Base-by-base conservation (phyloP, 2,888 invertebrate species). In the Tenthredo notha region DNA sequence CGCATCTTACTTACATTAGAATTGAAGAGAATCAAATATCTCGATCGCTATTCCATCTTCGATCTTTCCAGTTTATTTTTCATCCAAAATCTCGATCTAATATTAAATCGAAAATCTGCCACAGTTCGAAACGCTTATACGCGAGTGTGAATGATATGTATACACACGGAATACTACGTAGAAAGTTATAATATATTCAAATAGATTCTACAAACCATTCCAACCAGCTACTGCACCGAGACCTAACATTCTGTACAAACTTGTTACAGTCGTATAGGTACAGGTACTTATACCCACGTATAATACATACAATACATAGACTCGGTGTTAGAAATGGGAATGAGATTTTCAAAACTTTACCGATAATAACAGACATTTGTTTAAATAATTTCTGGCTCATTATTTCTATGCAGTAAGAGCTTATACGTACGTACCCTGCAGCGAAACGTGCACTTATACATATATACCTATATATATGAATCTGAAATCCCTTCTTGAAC, bases 101-200 rank as follows among this genome's bases (percentile, higher is more conserved):
- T 6, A 50, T 50, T 5, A 50, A 50, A 50, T 50, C 50, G 50
- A 18, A 50, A 18, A 18, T 54, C n/a, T n/a, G n/a, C 61, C 21
- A 61, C 10, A 61, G 25, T 61, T 61, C 25, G 10, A 61, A 25
- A n/a, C 33, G 37, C 9, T 70, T 70, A 15, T n/a, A 9, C 25
- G 61, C 47, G 21, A 61, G 3, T 25, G 61, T 61, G 10, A 12
- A 10, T 21, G 29, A 67, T 18, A 67, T 29, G 12, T 15, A 33
- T 15, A 33, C 70, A 40, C 37, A 7, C n/a, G 37, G 37, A 74
- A 74, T 21, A 40, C 40, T 25, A 12, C 33, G 12, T 82, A 37
- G 54, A 70, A 84, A 86, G 83, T 86, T 86, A 83, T 77, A 84
- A 86, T 83, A 58, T 83, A 86, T 86, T 86, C 61, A 75, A 86